phyloP scores from a whole-genome alignment of 2,797 vertebrate genomes.

The Syncerus caffer region DNA sequence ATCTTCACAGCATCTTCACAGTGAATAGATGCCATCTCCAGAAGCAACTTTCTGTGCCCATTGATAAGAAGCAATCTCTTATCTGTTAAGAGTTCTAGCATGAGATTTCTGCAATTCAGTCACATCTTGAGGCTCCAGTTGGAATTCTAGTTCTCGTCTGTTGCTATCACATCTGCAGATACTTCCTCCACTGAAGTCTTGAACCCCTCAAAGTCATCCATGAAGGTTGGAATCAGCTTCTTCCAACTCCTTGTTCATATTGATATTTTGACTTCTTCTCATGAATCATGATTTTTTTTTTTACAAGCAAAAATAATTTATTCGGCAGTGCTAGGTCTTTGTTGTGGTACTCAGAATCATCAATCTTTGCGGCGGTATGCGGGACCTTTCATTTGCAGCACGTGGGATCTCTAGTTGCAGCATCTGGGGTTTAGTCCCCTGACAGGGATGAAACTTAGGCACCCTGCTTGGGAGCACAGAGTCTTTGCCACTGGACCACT shows the following conservation, averaged over 20 bases:
- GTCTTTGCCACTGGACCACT: neutral
- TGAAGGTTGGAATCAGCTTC: neutral
- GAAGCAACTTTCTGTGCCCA: neutral
- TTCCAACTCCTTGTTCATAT: neutral
- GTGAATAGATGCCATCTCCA: neutral
- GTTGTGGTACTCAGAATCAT: neutral
- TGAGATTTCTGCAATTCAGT: neutral
- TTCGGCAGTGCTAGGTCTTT: neutral
- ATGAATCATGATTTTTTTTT: neutral
- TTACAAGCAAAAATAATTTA: neutral
- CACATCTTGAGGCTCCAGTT: neutral
- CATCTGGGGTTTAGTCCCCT: neutral
- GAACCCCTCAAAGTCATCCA: neutral
- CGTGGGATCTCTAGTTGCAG: neutral
- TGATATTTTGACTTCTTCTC: neutral
- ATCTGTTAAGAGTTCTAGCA: neutral
- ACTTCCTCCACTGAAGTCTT: neutral
- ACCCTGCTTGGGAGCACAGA: neutral
- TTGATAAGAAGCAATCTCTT: neutral
- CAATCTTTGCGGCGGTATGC: fast-evolving
- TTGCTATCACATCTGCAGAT: neutral
- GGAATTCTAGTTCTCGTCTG: neutral
- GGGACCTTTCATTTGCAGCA: neutral
- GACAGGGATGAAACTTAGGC: neutral
- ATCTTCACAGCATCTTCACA: neutral